Conservation (phyloP, 1,140 invertebrate genomes). For the Kradibia gibbosae region DNA sequence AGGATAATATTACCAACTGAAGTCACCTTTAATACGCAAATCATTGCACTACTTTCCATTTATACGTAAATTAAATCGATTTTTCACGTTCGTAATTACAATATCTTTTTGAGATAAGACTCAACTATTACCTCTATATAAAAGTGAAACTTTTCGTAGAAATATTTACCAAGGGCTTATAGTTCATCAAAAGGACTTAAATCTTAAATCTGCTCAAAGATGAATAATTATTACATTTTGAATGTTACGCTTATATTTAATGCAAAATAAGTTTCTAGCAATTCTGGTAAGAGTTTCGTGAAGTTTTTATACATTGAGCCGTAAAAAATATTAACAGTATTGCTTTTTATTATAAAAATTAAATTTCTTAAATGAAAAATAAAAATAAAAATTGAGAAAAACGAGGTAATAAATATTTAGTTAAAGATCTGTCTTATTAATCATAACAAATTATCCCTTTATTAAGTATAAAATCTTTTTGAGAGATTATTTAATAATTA, state of each 20-base stretch:
- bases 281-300: no score
- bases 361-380: neutral
- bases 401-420: neutral
- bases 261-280: neutral
- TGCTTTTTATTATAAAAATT: neutral
- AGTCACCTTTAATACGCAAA: no score
- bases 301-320: no score
- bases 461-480: no score
- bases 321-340: neutral
- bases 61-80: no score
- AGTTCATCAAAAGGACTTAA: neutral
- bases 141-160: neutral
- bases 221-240: neutral
- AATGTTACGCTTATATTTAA: neutral
- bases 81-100: neutral
- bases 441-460: no score
- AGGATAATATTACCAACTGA: neutral
- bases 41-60: no score
- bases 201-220: neutral
- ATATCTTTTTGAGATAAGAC: conserved; percentile 1
- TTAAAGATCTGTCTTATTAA: no score
- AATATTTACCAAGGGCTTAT: neutral
- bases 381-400: neutral
- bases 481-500: no score
- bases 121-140: neutral